Evolutionary conservation across 2,888 invertebrate species (phyloP), one percentile per base, ranked within the genome.

Genomic region (Macrophya annulata): DNA sequence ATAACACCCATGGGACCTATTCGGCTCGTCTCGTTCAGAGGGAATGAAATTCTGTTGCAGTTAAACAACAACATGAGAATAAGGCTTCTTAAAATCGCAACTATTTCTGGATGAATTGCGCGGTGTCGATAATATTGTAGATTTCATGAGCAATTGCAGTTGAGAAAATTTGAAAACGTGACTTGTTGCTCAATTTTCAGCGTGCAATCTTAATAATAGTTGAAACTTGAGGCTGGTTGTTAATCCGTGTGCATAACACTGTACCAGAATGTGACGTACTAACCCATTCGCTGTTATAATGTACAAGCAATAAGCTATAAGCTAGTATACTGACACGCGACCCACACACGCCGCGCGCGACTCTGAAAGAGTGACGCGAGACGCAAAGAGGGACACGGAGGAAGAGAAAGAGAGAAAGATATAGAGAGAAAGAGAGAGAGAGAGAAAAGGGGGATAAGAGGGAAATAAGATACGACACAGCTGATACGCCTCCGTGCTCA

Each of bases 381-480:
- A 68, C 68, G 76, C 45, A 82, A 25, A 74, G 85, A 45, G 68
- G 85, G 85, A 74, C 74, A 59, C 65, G 21, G 65, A 48, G 25
- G 76, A 65, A 84, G 79, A 43, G 74, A 85, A 79, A 82, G 72
- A 71, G 86, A 86, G 83, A n/a, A n/a, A n/a, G n/a, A 85, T 65
- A 43, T 40, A 77, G 76, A 83, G 51, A 85, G 85, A 85, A 45
- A 77, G 74, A 62, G 15, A 71, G 86, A 86, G 83, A 87, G 88
- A 88, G 89, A 89, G 88, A 90, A 89, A 81, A 76, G 86, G 83
- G 59, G 59, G 76, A 85, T 74, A 85, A 90, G 90, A 90, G 90
- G 90, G 91, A 91, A 92, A 93, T 92, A 92, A 93, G 92, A 92
- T 92, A 92, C 90, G 91, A 90, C 90, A 89, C 91, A 89, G 90